Evolutionary conservation across 1,140 invertebrate species (phyloP).

Genomic region (Phortica variegata): DNA sequence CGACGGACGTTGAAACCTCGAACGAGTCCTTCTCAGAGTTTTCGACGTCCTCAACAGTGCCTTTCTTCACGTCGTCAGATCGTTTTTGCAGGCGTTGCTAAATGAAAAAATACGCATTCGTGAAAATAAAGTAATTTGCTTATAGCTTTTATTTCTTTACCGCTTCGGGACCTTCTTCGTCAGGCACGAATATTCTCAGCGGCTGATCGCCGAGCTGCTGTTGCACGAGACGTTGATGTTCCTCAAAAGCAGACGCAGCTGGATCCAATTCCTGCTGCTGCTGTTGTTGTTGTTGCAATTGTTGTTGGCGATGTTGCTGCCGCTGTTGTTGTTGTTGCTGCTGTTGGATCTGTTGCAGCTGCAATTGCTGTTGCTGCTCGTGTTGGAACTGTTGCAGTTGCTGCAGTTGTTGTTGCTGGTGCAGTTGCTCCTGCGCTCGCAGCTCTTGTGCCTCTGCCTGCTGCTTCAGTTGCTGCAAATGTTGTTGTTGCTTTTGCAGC

Average conservation of each 20-base stretch:
- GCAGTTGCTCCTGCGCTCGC: constrained; percentile 25
- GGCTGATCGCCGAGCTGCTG: constrained; percentile 48
- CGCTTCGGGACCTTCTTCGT: constrained; percentile 64
- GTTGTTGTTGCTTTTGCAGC: constrained; percentile 29
- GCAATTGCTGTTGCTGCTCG: constrained; percentile 13
- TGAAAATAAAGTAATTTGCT: too few relatives aligned
- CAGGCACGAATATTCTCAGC: constrained; percentile 49
- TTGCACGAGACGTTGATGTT: constrained; percentile 48
- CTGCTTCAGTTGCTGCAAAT: constrained; percentile 27
- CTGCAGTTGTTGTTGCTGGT: constrained; percentile 19
- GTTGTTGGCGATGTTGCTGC: constrained; percentile 28
- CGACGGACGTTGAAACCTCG: constrained; percentile 49
- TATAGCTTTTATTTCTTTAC: constrained; percentile 11
- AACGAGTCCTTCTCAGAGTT: constrained; percentile 32
- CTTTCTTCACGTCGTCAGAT: constrained; percentile 33
- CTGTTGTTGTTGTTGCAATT: constrained; percentile 23
- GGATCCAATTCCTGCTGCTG: constrained; percentile 33
- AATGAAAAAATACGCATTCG: not conserved
- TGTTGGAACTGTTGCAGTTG: constrained; percentile 12
- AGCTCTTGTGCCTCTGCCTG: constrained; percentile 18
- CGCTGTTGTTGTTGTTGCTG: constrained; percentile 34
- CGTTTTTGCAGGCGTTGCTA: constrained; percentile 43
- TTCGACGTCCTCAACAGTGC: constrained; percentile 25
- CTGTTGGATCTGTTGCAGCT: constrained; percentile 23
- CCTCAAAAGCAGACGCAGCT: constrained; percentile 38